Conservation (phyloP, 2,113 vertebrate species). For the Gallinago jamesoni region DNA sequence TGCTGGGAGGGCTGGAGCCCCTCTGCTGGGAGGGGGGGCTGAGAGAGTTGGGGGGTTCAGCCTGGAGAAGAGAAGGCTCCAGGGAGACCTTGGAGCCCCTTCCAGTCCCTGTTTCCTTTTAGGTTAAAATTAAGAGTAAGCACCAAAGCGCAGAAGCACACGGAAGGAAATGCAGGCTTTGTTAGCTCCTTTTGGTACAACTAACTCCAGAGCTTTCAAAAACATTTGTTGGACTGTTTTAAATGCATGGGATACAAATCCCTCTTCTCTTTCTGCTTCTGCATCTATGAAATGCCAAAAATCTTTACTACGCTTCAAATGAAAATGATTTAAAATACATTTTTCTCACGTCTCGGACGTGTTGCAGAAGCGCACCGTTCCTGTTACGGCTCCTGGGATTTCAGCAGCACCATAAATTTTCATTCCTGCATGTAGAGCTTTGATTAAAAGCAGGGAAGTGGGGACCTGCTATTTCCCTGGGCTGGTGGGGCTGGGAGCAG, state of each 20-base stretch:
- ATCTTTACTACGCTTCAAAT: background rate
- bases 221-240: background rate
- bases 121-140: background rate
- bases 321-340: background rate
- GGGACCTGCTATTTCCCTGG: background rate
- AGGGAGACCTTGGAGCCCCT: too few species aligned
- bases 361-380: background rate
- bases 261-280: background rate
- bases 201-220: background rate
- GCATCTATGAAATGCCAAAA: background rate
- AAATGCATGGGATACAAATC: background rate
- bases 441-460: background rate
- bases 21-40: too few species aligned
- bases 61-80: too few species aligned
- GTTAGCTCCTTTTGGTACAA: background rate
- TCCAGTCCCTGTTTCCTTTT: background rate
- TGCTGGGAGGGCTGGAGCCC: too few species aligned
- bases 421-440: background rate
- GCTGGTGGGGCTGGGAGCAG: background rate
- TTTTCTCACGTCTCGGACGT: background rate
- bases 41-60: too few species aligned
- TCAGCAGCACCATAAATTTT: background rate
- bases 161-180: background rate
- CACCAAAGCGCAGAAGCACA: background rate
- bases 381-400: background rate